phyloP scores from a whole-genome alignment of 1,140 invertebrate genomes.

The Ips nitidus region DNA sequence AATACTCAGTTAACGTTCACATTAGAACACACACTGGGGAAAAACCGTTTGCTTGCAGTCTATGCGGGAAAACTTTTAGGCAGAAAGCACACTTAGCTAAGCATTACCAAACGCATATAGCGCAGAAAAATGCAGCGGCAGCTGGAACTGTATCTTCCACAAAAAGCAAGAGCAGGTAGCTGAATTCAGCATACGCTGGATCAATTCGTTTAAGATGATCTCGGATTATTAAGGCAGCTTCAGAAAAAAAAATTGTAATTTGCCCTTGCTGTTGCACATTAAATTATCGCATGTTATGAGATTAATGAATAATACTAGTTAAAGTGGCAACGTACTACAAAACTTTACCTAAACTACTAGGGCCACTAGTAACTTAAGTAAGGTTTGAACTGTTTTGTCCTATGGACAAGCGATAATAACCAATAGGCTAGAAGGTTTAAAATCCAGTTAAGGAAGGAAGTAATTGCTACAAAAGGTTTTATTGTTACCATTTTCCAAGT shows the following conservation, averaged over 20 bases:
- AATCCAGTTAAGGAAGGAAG: no score
- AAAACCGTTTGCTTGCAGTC: constrained; percentile 85
- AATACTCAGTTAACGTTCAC: constrained; percentile 91
- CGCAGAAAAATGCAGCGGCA: constrained; percentile 64
- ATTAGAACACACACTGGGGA: constrained; percentile 89
- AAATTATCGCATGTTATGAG: neutral
- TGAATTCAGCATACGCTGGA: constrained; percentile 13
- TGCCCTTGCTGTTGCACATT: neutral
- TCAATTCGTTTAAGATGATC: neutral
- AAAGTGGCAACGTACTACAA: no score
- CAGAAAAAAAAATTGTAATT: neutral
- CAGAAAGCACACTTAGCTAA: constrained; percentile 97
- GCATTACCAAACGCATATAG: constrained; percentile 94
- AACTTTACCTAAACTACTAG: no score
- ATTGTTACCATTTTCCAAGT: no score
- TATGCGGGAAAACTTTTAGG: constrained; percentile 88
- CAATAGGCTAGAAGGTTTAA: no score
- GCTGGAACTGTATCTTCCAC: constrained; percentile 46
- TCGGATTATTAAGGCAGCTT: neutral
- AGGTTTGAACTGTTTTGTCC: no score
- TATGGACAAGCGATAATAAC: no score
- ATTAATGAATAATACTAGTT: neutral
- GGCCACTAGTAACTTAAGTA: no score
- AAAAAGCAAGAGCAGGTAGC: constrained; percentile 50
- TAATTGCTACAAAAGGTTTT: no score